Base-by-base conservation (phyloP, 2,888 invertebrate genomes). In the Eremobia ochroleuca region DNA sequence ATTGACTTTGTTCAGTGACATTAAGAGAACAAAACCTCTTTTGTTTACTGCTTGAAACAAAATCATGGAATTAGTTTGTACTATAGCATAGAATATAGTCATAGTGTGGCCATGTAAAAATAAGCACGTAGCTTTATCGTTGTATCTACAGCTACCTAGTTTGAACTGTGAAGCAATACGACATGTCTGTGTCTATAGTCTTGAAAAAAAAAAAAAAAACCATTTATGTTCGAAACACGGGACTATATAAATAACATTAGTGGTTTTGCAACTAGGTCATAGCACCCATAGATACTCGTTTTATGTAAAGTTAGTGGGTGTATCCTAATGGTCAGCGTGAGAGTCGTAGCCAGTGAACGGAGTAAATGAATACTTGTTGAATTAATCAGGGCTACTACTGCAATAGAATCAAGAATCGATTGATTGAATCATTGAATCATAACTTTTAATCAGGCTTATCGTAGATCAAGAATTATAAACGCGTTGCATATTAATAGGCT, bases 261-360 rank as follows among this genome's bases (percentile, higher is more conserved):
- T 89, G 87, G 91, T 95, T 94, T 94, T 91, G 93, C 91, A 96
- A 96, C 90, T 92, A 87, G 95, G 95, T 92, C 94, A 94, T 89
- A 91, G 91, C 90, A 92, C 93, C 91, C 90, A 93, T 93, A 92
- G 92, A 92, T 92, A 92, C 91, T 91, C 89, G 92, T 92, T 94
- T 93, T 92, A 92, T 89, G 90, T 93, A 87, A 93, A 94, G 93
- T 94, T 55, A 93, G 96, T 96, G 94, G 96, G 96, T 94, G 95
- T 95, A 95, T 93, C 92, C 94, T 95, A 95, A 95, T 95, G 94
- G 95, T 92, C 94, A 94, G 92, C 92, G 94, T 93, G 95, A 95
- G 95, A 95, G 92, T 91, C 86, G 87, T 9, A 75, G 83, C 83
- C 64, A 25, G 74, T 64, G 64, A 72, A 75, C 84, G 81, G 71